Percentiles rank a stretch among this genome's conserved stretches.
Conservation (phyloP, 2,888 invertebrate species). For the Serrognathus titanus region DNA sequence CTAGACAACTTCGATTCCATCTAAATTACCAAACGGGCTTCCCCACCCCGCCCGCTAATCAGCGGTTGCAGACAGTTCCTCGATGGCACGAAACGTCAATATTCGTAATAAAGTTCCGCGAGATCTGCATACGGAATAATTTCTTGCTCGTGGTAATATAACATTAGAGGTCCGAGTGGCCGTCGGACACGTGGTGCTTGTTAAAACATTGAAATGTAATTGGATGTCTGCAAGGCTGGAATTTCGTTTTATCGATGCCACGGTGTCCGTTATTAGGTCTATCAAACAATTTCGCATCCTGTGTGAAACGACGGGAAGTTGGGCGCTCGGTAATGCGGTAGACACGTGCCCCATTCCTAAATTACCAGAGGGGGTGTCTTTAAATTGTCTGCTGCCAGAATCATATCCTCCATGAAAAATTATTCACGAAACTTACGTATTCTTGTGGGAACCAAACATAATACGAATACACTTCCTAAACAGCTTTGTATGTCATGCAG, state of each 20-base stretch:
- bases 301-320: conserved; percentile 41
- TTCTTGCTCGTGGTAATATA: not conserved
- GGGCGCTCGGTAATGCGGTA: conserved; percentile 31
- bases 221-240: conserved; percentile 8
- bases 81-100: conserved; percentile 4
- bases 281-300: conserved; percentile 42
- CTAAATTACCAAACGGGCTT: conserved; percentile 41
- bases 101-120: not conserved
- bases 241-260: conserved; percentile 20
- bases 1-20: conserved; percentile 42
- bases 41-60: conserved; percentile 33
- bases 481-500: too few species aligned
- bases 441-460: conserved; percentile 7
- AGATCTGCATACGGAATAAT: not conserved
- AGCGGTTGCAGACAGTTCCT: conserved; percentile 24
- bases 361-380: conserved; percentile 38
- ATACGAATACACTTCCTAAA: not conserved
- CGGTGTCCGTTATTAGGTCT: conserved; percentile 32
- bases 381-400: conserved; percentile 43
- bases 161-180: not conserved
- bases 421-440: conserved; percentile 27
- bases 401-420: conserved; percentile 45
- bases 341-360: conserved; percentile 44
- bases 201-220: conserved; percentile 11
- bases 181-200: not conserved